Evolutionary conservation across 2,888 invertebrate genomes (phyloP).

Genomic region (Coremacera marginata): DNA sequence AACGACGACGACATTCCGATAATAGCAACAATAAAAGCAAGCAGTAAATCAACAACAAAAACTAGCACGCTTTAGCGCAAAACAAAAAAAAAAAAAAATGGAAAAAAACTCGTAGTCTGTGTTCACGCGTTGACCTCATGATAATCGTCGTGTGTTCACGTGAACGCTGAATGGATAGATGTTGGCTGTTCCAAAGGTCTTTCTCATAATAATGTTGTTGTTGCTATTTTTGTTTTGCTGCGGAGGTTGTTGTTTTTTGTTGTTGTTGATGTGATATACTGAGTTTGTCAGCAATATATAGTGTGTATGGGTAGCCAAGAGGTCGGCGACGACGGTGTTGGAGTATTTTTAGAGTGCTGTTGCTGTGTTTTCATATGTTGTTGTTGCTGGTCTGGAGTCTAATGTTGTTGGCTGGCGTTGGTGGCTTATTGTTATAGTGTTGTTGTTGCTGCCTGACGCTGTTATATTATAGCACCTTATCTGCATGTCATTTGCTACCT

Average conservation of each 20-base stretch:
- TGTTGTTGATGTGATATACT: conserved; percentile 43
- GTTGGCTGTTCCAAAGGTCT: conserved; percentile 51
- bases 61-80: conserved; percentile 55
- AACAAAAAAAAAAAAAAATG: conserved; percentile 19
- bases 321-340: not conserved
- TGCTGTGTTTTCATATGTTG: not conserved
- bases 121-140: conserved; percentile 85
- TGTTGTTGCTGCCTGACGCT: conserved; percentile 1
- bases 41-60: conserved; percentile 41
- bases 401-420: not conserved
- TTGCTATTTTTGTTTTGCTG: conserved; percentile 35
- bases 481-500: not conserved
- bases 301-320: not conserved
- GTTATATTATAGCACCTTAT: not conserved
- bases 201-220: not conserved
- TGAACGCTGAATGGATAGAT: conserved; percentile 70
- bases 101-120: conserved; percentile 70
- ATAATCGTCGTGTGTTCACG: conserved; percentile 76
- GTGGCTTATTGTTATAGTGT: not conserved
- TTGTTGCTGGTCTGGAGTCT: not conserved
- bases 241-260: conserved; percentile 57
- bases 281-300: not conserved
- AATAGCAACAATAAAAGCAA: conserved; percentile 37
- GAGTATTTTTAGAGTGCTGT: not conserved
- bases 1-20: conserved; percentile 21